Conservation (phyloP, 2,888 invertebrate species). For the Strigamia crassipes region DNA sequence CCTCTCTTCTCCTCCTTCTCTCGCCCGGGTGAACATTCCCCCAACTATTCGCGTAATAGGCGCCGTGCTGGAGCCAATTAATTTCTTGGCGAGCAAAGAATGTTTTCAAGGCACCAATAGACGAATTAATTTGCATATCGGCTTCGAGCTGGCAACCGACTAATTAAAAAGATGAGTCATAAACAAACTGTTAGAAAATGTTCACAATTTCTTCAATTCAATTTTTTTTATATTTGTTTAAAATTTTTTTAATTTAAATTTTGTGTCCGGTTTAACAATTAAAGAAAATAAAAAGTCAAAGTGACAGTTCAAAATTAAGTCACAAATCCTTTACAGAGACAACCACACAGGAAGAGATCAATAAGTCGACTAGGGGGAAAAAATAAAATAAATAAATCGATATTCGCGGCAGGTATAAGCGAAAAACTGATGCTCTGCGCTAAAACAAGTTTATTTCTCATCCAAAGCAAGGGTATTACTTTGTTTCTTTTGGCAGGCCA, state of each 20-base stretch:
- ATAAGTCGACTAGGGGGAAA: background rate
- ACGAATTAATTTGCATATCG: slow-evolving; percentile 42
- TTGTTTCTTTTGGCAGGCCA: slow-evolving; percentile 6
- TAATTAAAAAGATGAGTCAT: slow-evolving; percentile 39
- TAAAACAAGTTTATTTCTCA: slow-evolving; percentile 1
- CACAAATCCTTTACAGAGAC: background rate
- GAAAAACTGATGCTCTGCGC: slow-evolving; percentile 11
- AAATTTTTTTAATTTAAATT: background rate
- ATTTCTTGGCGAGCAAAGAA: slow-evolving; percentile 36
- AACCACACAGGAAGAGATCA: background rate
- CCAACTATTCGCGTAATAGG: slow-evolving; percentile 38
- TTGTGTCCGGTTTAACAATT: background rate
- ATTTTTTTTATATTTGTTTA: background rate
- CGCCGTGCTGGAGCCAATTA: slow-evolving; percentile 42
- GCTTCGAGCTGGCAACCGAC: slow-evolving; percentile 39
- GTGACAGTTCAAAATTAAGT: background rate
- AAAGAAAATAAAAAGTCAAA: background rate
- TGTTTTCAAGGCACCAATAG: slow-evolving; percentile 37
- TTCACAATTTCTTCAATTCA: background rate
- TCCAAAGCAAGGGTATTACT: slow-evolving; percentile 15
- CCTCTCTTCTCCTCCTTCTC: background rate
- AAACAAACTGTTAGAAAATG: slow-evolving; percentile 18
- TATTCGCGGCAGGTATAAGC: slow-evolving; percentile 19
- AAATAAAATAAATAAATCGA: background rate
- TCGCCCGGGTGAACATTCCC: slow-evolving; percentile 37